Base-by-base conservation (phyloP, 2,888 invertebrate genomes). In the Troides helena region DNA sequence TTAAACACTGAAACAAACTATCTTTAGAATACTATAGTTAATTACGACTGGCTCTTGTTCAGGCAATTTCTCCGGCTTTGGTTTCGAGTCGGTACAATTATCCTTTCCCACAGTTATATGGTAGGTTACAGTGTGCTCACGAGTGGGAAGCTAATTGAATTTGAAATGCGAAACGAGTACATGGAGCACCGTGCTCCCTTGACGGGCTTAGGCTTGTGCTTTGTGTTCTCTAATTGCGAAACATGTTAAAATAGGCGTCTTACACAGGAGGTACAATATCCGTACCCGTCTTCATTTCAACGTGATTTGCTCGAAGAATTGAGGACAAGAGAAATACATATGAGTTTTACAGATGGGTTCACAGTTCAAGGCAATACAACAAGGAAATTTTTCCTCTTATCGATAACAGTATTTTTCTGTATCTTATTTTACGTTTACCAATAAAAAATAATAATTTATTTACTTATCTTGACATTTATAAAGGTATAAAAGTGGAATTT, bases 111-210 rank as follows among this genome's bases (percentile, higher is more conserved):
- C 56, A 62, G 30, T 58, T 62, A 43, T 30, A 43, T 58, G 62
- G 18, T 21, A 46, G 53, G 63, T 53, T 59, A 62, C 53, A 12
- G 68, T 64, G 36, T 53, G 39, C 58, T n/a, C 21, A n/a, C 50
- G n/a, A 36, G 18, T n/a, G 56, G 39, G 63, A 63, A 60, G 63
- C 53, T 68, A 68, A 68, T 68, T 68, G 63, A 65, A 65, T 69
- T 69, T 36, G 65, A 62, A 69, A 69, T 69, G 62, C 36, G 69
- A 69, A 62, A 65, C 65, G 46, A 61, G 62, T 62, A 65, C 39
- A 65, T 23, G 18, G 60, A 60, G 36, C 36, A 58, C 12, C 36
- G 58, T 21, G 60, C 65, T 69, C 66, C 60, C 59, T 60, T 25
- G 60, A 53, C 60, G 50, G 30, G 61, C 69, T 69, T 62, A 65